These are phyloP conservation scores for Leucopsar rothschildi DNA, from an alignment of 2,113 vertebrate species.

Conservation along the genomic window DNA sequence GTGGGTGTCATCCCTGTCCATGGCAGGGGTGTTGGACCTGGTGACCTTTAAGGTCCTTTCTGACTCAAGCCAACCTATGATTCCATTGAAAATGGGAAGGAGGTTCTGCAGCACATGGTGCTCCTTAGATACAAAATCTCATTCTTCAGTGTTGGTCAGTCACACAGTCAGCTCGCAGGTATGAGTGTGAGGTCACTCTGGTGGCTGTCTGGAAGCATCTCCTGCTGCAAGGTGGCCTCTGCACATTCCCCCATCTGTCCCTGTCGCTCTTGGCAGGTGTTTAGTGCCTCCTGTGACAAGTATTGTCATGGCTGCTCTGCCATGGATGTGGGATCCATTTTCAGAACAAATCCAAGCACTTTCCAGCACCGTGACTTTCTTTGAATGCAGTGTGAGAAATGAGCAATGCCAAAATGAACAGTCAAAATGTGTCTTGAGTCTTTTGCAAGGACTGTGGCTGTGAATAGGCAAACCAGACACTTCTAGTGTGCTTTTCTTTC, in stretches of 20 bases:
- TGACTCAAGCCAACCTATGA: neutral
- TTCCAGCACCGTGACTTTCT: neutral
- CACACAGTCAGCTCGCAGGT: neutral
- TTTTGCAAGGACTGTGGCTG: neutral
- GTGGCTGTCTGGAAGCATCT: neutral
- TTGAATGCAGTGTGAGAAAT: neutral
- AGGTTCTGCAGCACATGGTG: neutral
- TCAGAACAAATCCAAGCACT: neutral
- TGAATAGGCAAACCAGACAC: neutral
- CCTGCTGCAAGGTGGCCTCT: accelerated
- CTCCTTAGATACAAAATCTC: neutral
- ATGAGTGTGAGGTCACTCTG: accelerated
- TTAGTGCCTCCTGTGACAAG: neutral
- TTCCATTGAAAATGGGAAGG: neutral
- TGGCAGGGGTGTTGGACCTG: neutral
- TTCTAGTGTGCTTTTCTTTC: neutral
- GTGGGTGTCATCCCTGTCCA: neutral
- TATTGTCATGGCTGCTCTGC: neutral
- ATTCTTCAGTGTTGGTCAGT: neutral
- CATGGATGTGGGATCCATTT: neutral
- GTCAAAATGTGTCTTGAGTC: neutral
- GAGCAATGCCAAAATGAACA: neutral
- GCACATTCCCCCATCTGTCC: accelerated
- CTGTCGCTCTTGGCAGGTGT: neutral
- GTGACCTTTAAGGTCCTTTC: neutral